Percentiles rank a stretch among this genome's conserved stretches.
phyloP scores from a whole-genome alignment of 1,140 invertebrate species.

The Bombus turneri region DNA sequence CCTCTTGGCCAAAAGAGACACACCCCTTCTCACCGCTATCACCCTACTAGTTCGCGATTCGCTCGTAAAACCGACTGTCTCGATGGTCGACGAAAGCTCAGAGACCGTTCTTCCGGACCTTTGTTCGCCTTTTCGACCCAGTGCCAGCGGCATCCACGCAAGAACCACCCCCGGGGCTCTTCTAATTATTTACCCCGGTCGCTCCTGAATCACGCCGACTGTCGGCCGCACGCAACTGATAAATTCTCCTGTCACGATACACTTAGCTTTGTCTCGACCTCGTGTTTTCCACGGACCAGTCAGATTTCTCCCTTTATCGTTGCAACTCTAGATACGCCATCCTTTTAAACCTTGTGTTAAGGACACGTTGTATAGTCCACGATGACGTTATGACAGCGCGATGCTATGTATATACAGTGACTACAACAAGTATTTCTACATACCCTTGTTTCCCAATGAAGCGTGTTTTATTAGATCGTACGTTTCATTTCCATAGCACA shows the following conservation, averaged over 20 bases:
- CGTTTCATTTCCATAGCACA: too few species aligned
- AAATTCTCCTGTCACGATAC: constrained; percentile 61
- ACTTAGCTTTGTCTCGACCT: constrained; percentile 21
- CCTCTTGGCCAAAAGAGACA: not conserved
- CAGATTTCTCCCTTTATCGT: not conserved
- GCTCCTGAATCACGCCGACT: constrained; percentile 59
- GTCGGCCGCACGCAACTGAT: constrained; percentile 67
- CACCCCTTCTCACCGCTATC: not conserved
- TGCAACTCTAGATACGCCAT: not conserved
- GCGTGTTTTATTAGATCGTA: too few species aligned
- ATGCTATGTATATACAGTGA: too few species aligned
- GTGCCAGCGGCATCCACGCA: constrained; percentile 59
- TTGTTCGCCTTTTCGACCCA: constrained; percentile 61
- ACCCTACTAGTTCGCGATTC: constrained; percentile 43
- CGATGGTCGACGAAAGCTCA: constrained; percentile 28
- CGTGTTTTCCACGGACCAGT: not conserved
- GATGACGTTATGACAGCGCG: too few species aligned
- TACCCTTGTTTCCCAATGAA: too few species aligned
- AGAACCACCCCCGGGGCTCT: constrained; percentile 40
- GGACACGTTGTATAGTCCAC: not conserved
- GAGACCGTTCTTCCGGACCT: constrained; percentile 40
- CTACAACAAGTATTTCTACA: too few species aligned
- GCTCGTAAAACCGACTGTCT: constrained; percentile 33
- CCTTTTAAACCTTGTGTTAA: not conserved
- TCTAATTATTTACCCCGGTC: constrained; percentile 69